Evolutionary conservation across 2,888 invertebrate genomes (phyloP), one percentile per base, ranked within the genome.

Genomic region (Caradrina kadenii): DNA sequence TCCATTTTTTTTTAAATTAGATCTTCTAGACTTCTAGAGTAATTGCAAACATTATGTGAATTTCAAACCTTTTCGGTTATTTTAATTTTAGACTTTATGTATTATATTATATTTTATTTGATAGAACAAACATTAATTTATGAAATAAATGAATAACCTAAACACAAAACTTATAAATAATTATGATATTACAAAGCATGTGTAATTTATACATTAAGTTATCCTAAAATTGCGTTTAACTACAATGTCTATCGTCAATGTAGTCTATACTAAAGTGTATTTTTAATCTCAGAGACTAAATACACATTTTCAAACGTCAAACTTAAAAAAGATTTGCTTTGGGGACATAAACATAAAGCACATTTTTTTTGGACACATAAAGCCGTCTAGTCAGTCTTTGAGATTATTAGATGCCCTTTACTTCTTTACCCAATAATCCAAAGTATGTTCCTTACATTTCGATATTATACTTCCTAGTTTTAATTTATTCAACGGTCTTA

Each of bases 401-500:
- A 26, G 26, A 26, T 26, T 26, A 26, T 26, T 26, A 26, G 26
- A 26, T 4, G 26, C 26, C 26, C 26, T 26, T 26, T 49, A 39
- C 49, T 4, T 1, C n/a, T 39, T 10, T 17, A 17, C 50, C 10
- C 15, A 5, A 50, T 17, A 1, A 4, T 11, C 15, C 15, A 42
- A 69, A 45, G 1, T 73, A 15, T 21, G 4, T 22, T 35, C 17
- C 2, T 19, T 7, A 48, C 1, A 7, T 17, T 48, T 45, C 6
- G 7, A 48, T 11, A 58, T 31, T 11, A n/a, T 5, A 35, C 3
- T 11, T 19, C 2, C 15, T 22, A n/a, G 59, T 74, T 48, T n/a
- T 52, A 64, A 72, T 65, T 22, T 35, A 79, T 81, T 81, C 66
- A 82, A 82, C 82, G 73, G 60, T 58, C 13, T 58, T 65, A 70